Evolutionary conservation across 1,140 invertebrate genomes (phyloP), one percentile per base, ranked within the genome.

Genomic region (Mercenaria mercenaria): DNA sequence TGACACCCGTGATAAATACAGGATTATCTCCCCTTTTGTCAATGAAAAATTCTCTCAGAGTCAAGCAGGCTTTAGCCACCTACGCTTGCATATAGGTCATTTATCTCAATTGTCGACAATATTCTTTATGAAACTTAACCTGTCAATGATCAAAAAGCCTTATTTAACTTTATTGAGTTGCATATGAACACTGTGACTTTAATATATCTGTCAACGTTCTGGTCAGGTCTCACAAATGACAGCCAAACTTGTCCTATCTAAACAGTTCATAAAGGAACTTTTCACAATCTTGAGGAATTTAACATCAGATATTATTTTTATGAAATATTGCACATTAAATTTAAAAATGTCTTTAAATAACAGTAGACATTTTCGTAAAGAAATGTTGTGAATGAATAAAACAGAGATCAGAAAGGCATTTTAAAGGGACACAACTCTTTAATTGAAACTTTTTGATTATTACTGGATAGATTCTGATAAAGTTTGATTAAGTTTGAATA

Each of bases 161-260:
- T 43, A 43, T 41, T 76, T 47, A 76, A 47, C 72, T 76, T 47
- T 50, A 76, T 76, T 76, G 72, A 76, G 41, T 76, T 76, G 72
- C 72, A 76, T 76, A 76, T 76, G 72, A 76, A 76, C n/a, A 50
- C 0, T 23, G 23, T 47, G 41, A 41, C 41, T 76, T 43, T 76
- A 76, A 43, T 29, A 76, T 47, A 50, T 76, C 41, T 76, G 72
- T 76, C 72, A 76, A 43, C 11, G n/a, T 29, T 26, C 41, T 47
- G 41, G 41, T 50, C 72, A n/a, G 47, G 39, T 29, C 41, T 76
- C 10, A 76, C 37, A 29, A 41, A 47, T 76, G 41, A 76, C 39
- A 41, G 6, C 6, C 13, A 41, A 11, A 29, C 39, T 50, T 41
- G 72, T n/a, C 41, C 39, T 50, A 64, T 64, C 59, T 64, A 1